phyloP scores from a whole-genome alignment of 2,113 vertebrate genomes.

The Rhinolophus ferrumequinum region DNA sequence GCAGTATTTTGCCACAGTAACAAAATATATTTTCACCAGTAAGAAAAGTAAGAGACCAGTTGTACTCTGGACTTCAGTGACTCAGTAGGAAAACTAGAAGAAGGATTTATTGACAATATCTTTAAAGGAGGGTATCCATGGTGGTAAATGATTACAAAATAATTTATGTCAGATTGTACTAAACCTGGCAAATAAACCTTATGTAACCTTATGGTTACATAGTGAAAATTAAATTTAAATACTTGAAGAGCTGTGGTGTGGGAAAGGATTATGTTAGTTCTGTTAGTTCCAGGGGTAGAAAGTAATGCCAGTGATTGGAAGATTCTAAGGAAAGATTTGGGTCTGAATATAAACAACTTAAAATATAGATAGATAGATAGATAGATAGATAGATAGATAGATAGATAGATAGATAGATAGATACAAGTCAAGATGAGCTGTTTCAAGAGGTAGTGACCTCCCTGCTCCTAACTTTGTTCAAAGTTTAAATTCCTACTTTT shows the following conservation, averaged over 20 bases:
- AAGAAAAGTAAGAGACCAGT: neutral
- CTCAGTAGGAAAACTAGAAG: neutral
- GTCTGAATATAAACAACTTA: neutral
- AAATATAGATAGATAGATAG: neutral
- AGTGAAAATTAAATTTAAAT: constrained; percentile 46
- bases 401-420: too few species aligned
- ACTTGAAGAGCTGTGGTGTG: neutral
- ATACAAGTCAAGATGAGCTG: constrained; percentile 21
- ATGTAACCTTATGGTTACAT: neutral
- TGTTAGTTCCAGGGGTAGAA: constrained; percentile 4
- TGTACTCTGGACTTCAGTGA: neutral
- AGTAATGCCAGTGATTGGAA: neutral
- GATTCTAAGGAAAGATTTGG: neutral
- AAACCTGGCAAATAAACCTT: neutral
- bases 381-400: too few species aligned
- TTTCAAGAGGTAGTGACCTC: neutral
- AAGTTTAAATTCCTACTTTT: neutral
- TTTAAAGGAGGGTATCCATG: neutral
- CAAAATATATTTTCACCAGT: constrained; percentile 15
- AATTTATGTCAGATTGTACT: neutral
- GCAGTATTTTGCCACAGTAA: neutral
- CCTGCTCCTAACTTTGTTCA: neutral
- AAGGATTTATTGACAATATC: neutral
- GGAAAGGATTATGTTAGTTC: neutral
- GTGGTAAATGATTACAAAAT: neutral